Evolutionary conservation across 2,797 vertebrate species (phyloP).

Genomic region (Chloroceryle inda): DNA sequence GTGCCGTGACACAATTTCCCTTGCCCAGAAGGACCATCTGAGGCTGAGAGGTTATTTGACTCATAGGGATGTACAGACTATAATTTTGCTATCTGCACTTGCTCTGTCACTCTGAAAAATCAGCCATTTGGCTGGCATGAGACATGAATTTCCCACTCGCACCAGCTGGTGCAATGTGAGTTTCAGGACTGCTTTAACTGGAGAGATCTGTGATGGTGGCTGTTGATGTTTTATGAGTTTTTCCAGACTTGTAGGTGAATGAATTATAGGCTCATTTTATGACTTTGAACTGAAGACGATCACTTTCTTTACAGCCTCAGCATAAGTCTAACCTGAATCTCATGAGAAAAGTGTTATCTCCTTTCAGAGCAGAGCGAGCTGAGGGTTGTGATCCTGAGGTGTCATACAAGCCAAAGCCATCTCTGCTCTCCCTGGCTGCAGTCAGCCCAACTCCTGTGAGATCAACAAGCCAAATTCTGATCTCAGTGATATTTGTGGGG

Average conservation of each 20-base stretch:
- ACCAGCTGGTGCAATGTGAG: conserved; percentile 5
- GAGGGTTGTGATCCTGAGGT: neutral
- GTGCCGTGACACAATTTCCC: neutral
- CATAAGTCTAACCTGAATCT: neutral
- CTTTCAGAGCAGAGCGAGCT: neutral
- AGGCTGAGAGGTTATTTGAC: neutral
- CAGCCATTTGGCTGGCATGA: neutral
- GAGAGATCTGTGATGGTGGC: neutral
- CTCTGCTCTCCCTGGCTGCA: neutral
- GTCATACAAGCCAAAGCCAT: neutral
- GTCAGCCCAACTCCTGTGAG: neutral
- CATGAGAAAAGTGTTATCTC: neutral
- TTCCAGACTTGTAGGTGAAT: neutral
- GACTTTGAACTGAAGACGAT: neutral
- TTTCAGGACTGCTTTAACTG: neutral
- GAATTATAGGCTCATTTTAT: neutral
- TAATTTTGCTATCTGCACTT: neutral
- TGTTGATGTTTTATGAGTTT: neutral
- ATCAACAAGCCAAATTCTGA: neutral
- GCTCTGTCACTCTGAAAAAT: neutral
- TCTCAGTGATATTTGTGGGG: conserved; percentile 1
- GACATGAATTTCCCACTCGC: neutral
- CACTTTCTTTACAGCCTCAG: neutral
- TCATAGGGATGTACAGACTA: neutral
- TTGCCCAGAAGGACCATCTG: neutral